A percentile compares a stretch with the other conserved stretches of the same genome.
These are phyloP conservation scores for Oryctolagus cuniculus DNA, from an alignment of 2,113 vertebrate species.

Conservation along the genomic window mOryCun1.1 NC_091436.1:80807001-80807500, in stretches of 20 bases:
- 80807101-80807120: neutral
- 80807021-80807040: neutral
- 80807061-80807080: neutral
- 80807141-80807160: neutral
- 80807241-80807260: neutral
- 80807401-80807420: neutral
- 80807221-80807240: constrained; percentile 29
- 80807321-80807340: neutral
- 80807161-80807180: neutral
- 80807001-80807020: no score
- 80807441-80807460: neutral
- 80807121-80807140: neutral
- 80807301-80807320: neutral
- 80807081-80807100: neutral
- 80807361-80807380: neutral
- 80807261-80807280: constrained; percentile 44
- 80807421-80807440: neutral
- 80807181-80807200: neutral
- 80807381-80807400: neutral
- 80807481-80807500: neutral
- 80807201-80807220: neutral
- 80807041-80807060: constrained; percentile 36
- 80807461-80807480: neutral
- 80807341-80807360: neutral
- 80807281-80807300: neutral